Percentiles rank a stretch among this genome's conserved stretches.
These are phyloP conservation scores for Doris montereyensis DNA, from an alignment of 2,888 invertebrate genomes.

Conservation along the genomic window DNA sequence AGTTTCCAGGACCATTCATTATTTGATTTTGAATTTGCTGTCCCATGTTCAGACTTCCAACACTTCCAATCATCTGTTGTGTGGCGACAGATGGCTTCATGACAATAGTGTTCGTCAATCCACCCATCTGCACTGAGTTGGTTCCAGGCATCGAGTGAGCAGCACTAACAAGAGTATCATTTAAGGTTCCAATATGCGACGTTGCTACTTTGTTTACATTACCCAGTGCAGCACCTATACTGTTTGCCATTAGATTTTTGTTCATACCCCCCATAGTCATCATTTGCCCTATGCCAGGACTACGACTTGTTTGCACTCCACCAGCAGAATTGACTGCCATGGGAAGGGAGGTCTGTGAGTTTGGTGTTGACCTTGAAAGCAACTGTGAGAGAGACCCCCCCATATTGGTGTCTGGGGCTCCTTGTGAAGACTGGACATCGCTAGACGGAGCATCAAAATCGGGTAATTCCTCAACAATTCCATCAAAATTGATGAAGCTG, in stretches of 20 bases:
- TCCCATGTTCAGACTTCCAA: conserved; percentile 47
- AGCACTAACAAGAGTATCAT: conserved; percentile 38
- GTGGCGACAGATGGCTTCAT: conserved; percentile 43
- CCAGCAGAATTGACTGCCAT: conserved; percentile 72
- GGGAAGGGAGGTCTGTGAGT: conserved; percentile 69
- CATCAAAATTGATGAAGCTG: conserved; percentile 49
- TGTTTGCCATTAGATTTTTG: conserved; percentile 65
- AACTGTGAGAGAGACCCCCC: conserved; percentile 65
- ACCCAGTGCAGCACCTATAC: conserved; percentile 54
- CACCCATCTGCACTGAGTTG: conserved; percentile 36
- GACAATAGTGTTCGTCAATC: conserved; percentile 41
- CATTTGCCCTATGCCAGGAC: conserved; percentile 47
- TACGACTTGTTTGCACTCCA: conserved; percentile 51
- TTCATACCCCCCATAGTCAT: conserved; percentile 53
- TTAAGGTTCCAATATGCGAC: conserved; percentile 42
- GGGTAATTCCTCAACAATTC: conserved; percentile 63
- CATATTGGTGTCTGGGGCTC: conserved; percentile 54
- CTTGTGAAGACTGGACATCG: conserved; percentile 48
- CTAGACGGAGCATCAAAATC: conserved; percentile 62
- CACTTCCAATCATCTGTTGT: conserved; percentile 49
- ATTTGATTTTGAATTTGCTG: conserved; percentile 57
- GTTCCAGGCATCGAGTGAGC: conserved; percentile 41
- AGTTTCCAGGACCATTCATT: conserved; percentile 70
- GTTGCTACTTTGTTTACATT: conserved; percentile 44
- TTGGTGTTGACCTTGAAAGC: conserved; percentile 55